These are phyloP conservation scores for Martes martes DNA, from an alignment of 2,113 vertebrate species.

Conservation along the genomic window DNA sequence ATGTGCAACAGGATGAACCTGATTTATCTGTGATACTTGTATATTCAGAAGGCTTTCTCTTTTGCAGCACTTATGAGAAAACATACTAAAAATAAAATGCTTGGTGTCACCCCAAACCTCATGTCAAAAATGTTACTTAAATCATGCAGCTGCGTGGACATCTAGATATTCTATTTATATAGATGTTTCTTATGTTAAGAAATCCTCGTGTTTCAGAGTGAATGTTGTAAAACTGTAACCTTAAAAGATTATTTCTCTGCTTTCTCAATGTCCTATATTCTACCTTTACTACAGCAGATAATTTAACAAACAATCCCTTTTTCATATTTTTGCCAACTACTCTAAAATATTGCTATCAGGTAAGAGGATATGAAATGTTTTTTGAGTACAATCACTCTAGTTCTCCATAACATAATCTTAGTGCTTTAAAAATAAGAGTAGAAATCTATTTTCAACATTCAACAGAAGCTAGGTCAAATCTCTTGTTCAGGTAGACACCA, in stretches of 20 bases:
- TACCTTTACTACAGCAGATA: neutral
- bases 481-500: neutral
- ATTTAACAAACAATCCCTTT: neutral
- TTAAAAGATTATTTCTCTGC: neutral
- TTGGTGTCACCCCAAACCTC: neutral
- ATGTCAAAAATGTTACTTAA: neutral
- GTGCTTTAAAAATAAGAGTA: neutral
- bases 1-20: neutral
- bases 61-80: neutral
- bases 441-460: constrained; percentile 6
- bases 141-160: neutral
- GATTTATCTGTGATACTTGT: neutral
- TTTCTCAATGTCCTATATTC: neutral
- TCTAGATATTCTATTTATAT: neutral
- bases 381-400: neutral
- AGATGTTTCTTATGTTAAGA: neutral
- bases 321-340: neutral
- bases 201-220: neutral
- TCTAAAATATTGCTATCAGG: neutral
- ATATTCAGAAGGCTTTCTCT: neutral
- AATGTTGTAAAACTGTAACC: neutral
- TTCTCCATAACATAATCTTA: neutral
- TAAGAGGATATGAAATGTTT: neutral
- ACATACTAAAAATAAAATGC: neutral
- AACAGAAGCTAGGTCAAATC: neutral